Conservation (phyloP, 2,113 vertebrate species). For the Saguinus midas region DNA sequence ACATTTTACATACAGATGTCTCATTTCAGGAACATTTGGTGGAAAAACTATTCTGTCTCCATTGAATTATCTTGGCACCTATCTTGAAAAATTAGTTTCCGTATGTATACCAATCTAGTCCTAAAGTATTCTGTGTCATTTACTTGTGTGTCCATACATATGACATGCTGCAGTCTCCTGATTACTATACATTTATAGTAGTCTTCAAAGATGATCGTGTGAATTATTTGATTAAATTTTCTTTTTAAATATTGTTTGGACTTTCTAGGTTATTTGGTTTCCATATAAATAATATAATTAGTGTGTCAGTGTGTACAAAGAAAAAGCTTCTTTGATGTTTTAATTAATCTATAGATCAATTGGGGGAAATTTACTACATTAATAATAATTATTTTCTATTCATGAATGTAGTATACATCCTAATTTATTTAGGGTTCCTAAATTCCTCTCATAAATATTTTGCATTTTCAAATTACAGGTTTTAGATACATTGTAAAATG, state of each 20-base stretch:
- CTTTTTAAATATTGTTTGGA: not conserved
- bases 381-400: not conserved
- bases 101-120: not conserved
- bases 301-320: not conserved
- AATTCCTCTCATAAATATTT: not conserved
- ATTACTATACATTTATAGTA: not conserved
- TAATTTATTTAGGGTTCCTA: not conserved
- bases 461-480: not conserved
- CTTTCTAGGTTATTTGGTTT: not conserved
- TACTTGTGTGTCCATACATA: not conserved
- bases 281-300: not conserved
- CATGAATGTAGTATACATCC: not conserved
- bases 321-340: not conserved
- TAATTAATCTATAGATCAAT: not conserved
- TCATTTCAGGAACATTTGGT: not conserved
- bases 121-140: not conserved
- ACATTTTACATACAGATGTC: not conserved
- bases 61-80: not conserved
- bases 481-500: not conserved
- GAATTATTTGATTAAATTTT: not conserved
- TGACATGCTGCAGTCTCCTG: not conserved
- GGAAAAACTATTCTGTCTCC: not conserved
- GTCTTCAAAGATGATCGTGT: not conserved
- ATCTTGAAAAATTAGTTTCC: not conserved
- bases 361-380: not conserved